Evolutionary conservation across 2,888 invertebrate species (phyloP), one percentile per base, ranked within the genome.

Genomic region (Omphaloscelis lunosa): DNA sequence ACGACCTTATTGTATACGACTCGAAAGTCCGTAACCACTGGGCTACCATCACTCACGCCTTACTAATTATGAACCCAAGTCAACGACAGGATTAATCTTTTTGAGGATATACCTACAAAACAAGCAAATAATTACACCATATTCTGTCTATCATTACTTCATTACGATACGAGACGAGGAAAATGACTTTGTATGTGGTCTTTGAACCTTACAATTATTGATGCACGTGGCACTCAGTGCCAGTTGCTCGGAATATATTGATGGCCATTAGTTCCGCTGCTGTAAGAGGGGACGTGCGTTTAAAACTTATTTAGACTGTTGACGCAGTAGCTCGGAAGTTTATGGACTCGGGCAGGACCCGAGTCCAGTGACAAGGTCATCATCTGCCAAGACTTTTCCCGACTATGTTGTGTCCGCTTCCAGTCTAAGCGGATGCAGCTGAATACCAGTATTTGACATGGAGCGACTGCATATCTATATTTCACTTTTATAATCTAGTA

Each of bases 171-270:
- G 73, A 74, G 65, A 78, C 51, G 41, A 83, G 86, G 75, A 85
- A 83, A 86, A 79, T 34, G 20, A 67, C 61, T 53, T 71, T 53
- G 72, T 73, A 4, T 66, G n/a, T 84, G 77, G 77, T 82, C 85
- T 84, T 85, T 84, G 85, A 84, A 82, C 83, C 82, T n/a, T 20
- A 78, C 74, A 84, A 85, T 84, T 78, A 84, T 73, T 61, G 75
- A 77, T 67, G 77, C 83, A 77, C 85, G 78, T 82, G 85, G 53
- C 85, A 41, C 62, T n/a, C 65, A 51, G 72, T 70, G 72, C 15
- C 66, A 82, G 56, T 23, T 65, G 61, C 67, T 58, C 23, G 61
- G 51, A 83, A 83, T 82, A 82, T 80, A 84, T 80, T 80, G 80
- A 81, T 78, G 45, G 9, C 56, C 72, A 85, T 85, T 85, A 70